These are phyloP conservation scores for Phenganax marumi DNA, from an alignment of 92 coral and sea anemone genomes.

Conservation along the genomic window DNA sequence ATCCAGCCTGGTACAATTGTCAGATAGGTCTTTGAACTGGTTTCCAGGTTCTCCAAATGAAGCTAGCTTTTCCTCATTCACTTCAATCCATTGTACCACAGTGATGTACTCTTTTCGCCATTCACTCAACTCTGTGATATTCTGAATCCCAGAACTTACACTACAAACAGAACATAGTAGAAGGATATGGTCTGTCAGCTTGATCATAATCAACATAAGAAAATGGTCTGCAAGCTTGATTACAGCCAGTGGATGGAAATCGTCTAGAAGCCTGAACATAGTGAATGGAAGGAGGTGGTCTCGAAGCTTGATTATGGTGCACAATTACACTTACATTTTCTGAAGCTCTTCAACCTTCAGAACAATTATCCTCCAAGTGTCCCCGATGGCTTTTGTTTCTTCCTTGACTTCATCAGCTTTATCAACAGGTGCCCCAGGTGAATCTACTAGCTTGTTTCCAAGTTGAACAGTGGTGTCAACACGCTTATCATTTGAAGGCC, in stretches of 20 bases:
- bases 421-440: conserved; percentile 33
- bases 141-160: conserved; percentile 37
- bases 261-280: too few relatives aligned
- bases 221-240: too few relatives aligned
- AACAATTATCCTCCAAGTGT: conserved; percentile 34
- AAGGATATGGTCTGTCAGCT: too few relatives aligned
- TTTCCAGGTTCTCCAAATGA: conserved; percentile 36
- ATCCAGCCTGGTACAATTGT: conserved; percentile 18
- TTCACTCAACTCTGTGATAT: conserved; percentile 34
- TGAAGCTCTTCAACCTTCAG: conserved; percentile 36
- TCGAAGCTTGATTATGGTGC: too few relatives aligned
- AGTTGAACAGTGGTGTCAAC: conserved; percentile 16
- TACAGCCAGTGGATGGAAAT: too few relatives aligned
- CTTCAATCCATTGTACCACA: conserved; percentile 37
- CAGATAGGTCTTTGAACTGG: conserved; percentile 20
- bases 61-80: conserved; percentile 25
- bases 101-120: conserved; percentile 40
- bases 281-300: too few relatives aligned
- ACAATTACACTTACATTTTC: conserved; percentile 10
- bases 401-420: conserved; percentile 30
- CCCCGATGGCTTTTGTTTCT: conserved; percentile 24
- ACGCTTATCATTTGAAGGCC: conserved; percentile 23
- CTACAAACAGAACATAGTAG: neutral
- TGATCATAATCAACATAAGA: too few relatives aligned
- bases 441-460: conserved; percentile 29